Conservation (phyloP, 2,113 vertebrate genomes). For the Atractosteus spatula region DNA sequence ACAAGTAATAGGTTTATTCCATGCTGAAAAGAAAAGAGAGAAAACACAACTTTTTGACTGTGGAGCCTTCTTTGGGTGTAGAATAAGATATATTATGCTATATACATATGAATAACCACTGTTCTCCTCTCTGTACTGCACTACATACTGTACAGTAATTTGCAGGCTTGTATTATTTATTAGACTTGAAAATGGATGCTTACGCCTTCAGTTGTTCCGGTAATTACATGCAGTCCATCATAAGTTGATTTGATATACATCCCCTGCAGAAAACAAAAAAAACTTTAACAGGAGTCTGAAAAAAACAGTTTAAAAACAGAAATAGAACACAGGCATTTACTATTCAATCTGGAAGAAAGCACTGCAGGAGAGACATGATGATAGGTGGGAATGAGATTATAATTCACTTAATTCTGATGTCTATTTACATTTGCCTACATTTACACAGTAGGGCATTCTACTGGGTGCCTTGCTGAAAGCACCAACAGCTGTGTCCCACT, state of each 20-base stretch:
- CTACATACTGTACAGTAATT: neutral
- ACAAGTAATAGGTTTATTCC: too few species aligned
- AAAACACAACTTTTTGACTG: too few species aligned
- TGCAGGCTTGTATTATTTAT: neutral
- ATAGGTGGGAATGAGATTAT: too few species aligned
- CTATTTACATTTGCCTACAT: too few species aligned
- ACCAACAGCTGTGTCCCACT: too few species aligned
- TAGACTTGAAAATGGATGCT: constrained; percentile 49
- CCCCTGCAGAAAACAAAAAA: constrained; percentile 66
- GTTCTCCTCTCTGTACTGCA: too few species aligned
- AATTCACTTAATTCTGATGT: too few species aligned
- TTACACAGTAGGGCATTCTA: too few species aligned
- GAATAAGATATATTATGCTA: neutral
- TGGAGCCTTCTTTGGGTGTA: neutral
- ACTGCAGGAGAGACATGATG: too few species aligned
- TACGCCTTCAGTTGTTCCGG: constrained; percentile 96
- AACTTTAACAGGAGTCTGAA: neutral
- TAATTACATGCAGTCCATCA: constrained; percentile 95
- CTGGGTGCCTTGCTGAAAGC: too few species aligned
- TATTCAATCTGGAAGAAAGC: neutral
- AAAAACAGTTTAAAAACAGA: neutral
- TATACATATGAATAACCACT: too few species aligned
- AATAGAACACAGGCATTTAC: neutral
- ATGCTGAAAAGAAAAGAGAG: too few species aligned
- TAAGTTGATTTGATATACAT: constrained; percentile 99